These are phyloP conservation scores for Eupithecia subfuscata DNA, from an alignment of 2,888 invertebrate genomes.

Conservation along the genomic window DNA sequence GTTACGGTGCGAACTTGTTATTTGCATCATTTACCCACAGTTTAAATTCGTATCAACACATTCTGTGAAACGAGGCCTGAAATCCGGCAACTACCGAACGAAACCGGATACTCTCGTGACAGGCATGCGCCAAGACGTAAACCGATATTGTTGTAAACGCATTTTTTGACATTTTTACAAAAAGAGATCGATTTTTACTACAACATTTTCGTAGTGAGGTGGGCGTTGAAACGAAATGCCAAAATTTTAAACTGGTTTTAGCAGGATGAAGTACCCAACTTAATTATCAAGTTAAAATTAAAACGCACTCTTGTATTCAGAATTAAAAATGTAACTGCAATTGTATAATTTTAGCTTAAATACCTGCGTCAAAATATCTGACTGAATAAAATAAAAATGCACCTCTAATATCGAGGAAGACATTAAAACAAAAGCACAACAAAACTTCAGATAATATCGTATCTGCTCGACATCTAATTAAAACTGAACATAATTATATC, in stretches of 20 bases:
- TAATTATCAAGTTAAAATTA: not conserved
- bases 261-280: not conserved
- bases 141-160: slow-evolving; percentile 28
- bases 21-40: slow-evolving; percentile 18
- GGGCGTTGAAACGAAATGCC: slow-evolving; percentile 3
- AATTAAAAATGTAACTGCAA: not conserved
- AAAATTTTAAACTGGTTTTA: not conserved
- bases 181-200: slow-evolving; percentile 7
- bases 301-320: not conserved
- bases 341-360: not conserved
- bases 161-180: slow-evolving; percentile 27
- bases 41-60: slow-evolving; percentile 27
- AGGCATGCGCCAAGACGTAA: slow-evolving; percentile 37
- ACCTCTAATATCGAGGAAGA: not conserved
- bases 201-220: slow-evolving; percentile 5
- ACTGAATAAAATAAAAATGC: not conserved
- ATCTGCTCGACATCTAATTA: slow-evolving; percentile 61
- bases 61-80: slow-evolving; percentile 42
- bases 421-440: slow-evolving; percentile 5
- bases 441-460: slow-evolving; percentile 43
- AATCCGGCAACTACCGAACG: slow-evolving; percentile 45
- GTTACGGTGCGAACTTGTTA: slow-evolving; percentile 13
- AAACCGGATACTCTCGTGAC: slow-evolving; percentile 52
- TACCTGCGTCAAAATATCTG: not conserved
- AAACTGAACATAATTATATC: slow-evolving; percentile 69